These are phyloP conservation scores for Sisor rabdophorus DNA, from an alignment of 2,113 vertebrate genomes.

Conservation along the genomic window DNA sequence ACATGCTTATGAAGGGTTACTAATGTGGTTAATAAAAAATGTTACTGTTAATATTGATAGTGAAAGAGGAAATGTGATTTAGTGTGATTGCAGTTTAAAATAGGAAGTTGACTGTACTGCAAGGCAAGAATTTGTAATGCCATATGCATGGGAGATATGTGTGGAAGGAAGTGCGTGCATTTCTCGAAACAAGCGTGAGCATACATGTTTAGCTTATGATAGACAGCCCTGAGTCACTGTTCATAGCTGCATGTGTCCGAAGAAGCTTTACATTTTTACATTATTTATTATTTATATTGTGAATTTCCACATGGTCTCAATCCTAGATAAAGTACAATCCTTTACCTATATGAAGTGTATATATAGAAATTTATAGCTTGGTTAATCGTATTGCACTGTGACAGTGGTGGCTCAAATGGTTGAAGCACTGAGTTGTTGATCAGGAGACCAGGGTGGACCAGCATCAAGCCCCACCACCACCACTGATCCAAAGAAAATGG, in stretches of 20 bases:
- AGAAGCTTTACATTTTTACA: too few relatives aligned
- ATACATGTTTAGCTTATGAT: conserved; percentile 46
- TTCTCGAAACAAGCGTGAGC: conserved; percentile 6
- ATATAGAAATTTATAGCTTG: neutral
- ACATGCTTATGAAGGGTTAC: too few relatives aligned
- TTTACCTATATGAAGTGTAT: neutral
- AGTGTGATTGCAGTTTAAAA: conserved; percentile 59
- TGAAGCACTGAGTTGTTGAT: too few relatives aligned
- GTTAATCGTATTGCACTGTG: too few relatives aligned
- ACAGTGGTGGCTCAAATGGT: too few relatives aligned
- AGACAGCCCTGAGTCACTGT: neutral
- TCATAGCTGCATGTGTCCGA: neutral
- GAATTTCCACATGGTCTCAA: neutral
- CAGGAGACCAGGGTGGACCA: too few relatives aligned
- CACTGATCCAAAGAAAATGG: too few relatives aligned
- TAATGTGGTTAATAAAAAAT: too few relatives aligned
- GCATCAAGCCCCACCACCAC: too few relatives aligned
- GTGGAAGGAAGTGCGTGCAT: conserved; percentile 6
- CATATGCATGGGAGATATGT: conserved; percentile 15
- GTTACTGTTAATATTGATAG: conserved; percentile 20
- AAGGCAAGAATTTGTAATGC: conserved; percentile 34
- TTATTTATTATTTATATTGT: neutral
- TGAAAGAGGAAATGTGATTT: conserved; percentile 66
- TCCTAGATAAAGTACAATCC: neutral
- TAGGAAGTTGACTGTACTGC: conserved; percentile 60